Conservation (phyloP, 2,888 invertebrate species). For the Meloe dianella region DNA sequence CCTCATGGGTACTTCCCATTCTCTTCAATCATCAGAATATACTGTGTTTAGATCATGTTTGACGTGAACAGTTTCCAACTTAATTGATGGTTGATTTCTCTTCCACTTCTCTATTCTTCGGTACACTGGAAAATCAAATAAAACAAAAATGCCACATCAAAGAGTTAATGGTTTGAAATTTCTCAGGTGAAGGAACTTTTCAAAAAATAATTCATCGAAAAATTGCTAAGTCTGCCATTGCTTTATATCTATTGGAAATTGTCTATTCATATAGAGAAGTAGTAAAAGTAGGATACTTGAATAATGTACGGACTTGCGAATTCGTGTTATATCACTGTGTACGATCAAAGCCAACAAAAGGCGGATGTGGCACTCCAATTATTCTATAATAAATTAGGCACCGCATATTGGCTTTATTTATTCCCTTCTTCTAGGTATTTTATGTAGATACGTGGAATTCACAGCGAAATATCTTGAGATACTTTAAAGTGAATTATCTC, state of each 20-base stretch:
- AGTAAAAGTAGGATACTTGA: conserved; percentile 9
- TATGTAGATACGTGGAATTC: neutral
- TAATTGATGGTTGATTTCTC: conserved; percentile 11
- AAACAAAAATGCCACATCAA: neutral
- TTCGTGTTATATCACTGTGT: conserved; percentile 51
- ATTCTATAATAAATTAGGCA: conserved; percentile 49
- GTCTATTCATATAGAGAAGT: neutral
- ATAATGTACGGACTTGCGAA: conserved; percentile 35
- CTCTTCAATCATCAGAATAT: conserved; percentile 37
- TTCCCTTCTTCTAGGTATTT: neutral
- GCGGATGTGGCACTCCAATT: conserved; percentile 48
- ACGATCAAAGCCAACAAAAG: conserved; percentile 51
- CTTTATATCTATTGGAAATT: neutral
- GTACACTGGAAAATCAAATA: neutral
- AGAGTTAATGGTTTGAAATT: neutral
- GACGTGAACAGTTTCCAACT: conserved; percentile 25
- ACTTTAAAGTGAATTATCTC: neutral
- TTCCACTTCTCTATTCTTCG: neutral
- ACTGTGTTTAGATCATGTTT: conserved; percentile 37
- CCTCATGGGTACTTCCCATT: conserved; percentile 36
- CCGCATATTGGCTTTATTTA: conserved; percentile 33
- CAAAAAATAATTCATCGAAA: neutral
- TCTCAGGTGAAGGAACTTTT: neutral
- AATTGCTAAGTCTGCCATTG: neutral
- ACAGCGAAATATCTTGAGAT: neutral